phyloP scores from a whole-genome alignment of 2,113 vertebrate species.

The Puffinus mauretanicus region DNA sequence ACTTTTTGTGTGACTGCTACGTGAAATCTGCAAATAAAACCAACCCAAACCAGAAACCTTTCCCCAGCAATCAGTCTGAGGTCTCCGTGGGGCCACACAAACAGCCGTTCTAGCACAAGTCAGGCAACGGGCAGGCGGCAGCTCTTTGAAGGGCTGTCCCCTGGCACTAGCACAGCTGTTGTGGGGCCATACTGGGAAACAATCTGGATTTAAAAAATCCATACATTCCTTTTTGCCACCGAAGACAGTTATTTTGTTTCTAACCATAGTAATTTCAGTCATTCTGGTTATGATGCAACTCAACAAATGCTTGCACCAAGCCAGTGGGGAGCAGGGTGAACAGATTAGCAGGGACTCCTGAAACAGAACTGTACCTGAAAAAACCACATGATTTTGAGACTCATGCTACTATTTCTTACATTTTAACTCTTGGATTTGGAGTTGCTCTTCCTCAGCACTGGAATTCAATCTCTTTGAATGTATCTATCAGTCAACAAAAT shows the following conservation, averaged over 20 bases:
- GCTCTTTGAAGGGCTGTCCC: neutral
- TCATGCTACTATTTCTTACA: neutral
- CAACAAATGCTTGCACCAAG: neutral
- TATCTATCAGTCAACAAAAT: neutral
- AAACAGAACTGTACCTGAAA: neutral
- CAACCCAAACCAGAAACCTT: neutral
- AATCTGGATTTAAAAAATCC: neutral
- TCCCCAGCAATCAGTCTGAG: neutral
- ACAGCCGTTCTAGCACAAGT: accelerated
- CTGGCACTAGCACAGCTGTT: neutral
- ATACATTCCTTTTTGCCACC: neutral
- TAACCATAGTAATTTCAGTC: neutral
- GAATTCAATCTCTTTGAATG: neutral
- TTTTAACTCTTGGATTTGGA: neutral
- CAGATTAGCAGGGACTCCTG: neutral
- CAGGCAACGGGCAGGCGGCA: neutral
- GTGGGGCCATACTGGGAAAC: neutral
- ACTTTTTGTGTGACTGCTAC: neutral
- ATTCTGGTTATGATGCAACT: neutral
- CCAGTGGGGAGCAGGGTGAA: accelerated
- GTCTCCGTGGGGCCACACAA: accelerated
- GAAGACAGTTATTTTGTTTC: neutral
- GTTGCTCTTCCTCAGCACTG: neutral
- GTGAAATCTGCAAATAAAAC: neutral
- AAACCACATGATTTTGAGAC: neutral